Conservation (phyloP, 2,113 vertebrate genomes). For the Meriones unguiculatus region DNA sequence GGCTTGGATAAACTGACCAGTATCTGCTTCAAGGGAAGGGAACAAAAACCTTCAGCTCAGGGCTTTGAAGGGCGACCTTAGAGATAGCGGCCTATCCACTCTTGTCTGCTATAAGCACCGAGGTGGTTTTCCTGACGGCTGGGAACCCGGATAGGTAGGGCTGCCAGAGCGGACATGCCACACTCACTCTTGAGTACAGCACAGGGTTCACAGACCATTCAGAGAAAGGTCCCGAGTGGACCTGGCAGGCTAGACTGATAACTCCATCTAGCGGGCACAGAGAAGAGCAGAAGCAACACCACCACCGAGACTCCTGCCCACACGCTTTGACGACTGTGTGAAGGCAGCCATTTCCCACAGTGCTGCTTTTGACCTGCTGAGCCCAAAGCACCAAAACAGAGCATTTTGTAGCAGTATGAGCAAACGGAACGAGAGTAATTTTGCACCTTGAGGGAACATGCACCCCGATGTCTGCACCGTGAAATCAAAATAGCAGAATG, state of each 20-base stretch:
- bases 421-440: slow-evolving; percentile 82
- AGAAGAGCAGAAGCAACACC: slow-evolving; percentile 26
- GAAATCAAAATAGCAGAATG: slow-evolving; percentile 83
- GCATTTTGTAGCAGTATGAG: slow-evolving; percentile 78
- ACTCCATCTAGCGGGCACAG: slow-evolving; percentile 23
- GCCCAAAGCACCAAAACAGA: slow-evolving; percentile 81
- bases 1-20: slow-evolving; percentile 31
- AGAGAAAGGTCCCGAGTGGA: background rate
- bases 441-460: slow-evolving; percentile 86
- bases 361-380: slow-evolving; percentile 71
- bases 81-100: background rate
- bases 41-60: slow-evolving; percentile 21
- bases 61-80: background rate
- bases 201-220: background rate
- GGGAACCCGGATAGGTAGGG: background rate
- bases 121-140: slow-evolving; percentile 27
- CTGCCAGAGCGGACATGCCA: background rate
- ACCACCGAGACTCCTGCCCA: slow-evolving; percentile 35
- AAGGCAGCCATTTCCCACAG: slow-evolving; percentile 44
- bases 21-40: slow-evolving; percentile 1
- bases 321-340: slow-evolving; percentile 56
- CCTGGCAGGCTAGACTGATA: slow-evolving; percentile 1
- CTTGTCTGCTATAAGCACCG: background rate
- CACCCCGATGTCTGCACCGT: slow-evolving; percentile 87
- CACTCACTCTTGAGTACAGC: background rate